These are phyloP conservation scores for Morus bassanus DNA, from an alignment of 2,797 vertebrate genomes.

Conservation along the genomic window DNA sequence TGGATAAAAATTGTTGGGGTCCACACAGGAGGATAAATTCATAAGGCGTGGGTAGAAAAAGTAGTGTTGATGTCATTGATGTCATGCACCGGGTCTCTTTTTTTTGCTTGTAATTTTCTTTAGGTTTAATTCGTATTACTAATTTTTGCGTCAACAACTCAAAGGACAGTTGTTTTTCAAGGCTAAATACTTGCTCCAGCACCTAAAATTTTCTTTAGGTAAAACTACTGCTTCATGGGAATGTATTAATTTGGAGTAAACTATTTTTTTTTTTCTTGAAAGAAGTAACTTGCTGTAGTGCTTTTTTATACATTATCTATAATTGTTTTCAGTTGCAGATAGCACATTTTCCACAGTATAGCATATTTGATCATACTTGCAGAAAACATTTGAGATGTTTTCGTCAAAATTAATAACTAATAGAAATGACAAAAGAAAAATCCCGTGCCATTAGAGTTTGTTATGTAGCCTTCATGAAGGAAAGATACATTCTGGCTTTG, in stretches of 20 bases:
- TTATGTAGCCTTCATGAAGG: slow-evolving; percentile 44
- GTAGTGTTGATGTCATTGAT: background rate
- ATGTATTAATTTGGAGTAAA: background rate
- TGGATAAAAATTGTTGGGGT: background rate
- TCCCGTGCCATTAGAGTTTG: background rate
- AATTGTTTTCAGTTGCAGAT: background rate
- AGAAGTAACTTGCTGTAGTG: background rate
- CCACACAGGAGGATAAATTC: background rate
- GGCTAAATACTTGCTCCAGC: background rate
- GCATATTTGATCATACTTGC: background rate
- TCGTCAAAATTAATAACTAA: background rate
- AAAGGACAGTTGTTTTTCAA: background rate
- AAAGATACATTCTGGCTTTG: slow-evolving; percentile 64
- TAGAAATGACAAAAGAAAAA: background rate
- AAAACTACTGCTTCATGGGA: background rate
- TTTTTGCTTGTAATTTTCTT: background rate
- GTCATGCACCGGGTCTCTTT: background rate
- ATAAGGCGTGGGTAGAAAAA: background rate
- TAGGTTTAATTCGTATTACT: background rate
- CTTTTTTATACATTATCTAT: background rate
- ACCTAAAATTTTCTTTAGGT: background rate
- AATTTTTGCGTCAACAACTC: background rate
- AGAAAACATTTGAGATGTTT: background rate
- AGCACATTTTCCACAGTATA: background rate
- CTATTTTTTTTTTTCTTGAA: background rate